Evolutionary conservation across 2,797 vertebrate genomes (phyloP).

Genomic region (Falco naumanni): DNA sequence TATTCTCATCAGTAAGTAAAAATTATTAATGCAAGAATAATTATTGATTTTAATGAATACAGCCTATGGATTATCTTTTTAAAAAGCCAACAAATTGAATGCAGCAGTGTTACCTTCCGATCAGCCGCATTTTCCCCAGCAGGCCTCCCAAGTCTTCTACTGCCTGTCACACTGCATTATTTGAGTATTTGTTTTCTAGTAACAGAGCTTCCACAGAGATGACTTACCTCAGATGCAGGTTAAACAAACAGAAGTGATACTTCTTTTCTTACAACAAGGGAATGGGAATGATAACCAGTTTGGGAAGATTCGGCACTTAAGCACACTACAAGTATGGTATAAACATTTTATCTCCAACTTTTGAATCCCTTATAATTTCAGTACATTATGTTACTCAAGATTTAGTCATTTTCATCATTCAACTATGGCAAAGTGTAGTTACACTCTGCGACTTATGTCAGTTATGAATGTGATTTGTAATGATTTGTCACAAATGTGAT

Average conservation of each 20-base stretch:
- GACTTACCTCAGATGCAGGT: not conserved
- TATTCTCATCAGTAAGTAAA: not conserved
- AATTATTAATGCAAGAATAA: not conserved
- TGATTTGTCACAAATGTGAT: not conserved
- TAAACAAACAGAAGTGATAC: not conserved
- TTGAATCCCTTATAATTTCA: not conserved
- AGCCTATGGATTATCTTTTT: not conserved
- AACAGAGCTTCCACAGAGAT: not conserved
- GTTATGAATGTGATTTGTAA: not conserved
- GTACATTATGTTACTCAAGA: not conserved
- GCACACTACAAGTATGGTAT: fast-evolving
- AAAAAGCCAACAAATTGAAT: not conserved
- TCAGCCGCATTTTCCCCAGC: not conserved
- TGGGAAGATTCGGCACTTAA: not conserved
- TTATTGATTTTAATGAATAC: not conserved
- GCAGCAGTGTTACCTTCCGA: not conserved
- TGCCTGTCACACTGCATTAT: not conserved
- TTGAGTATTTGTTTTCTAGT: not conserved
- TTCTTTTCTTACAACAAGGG: not conserved
- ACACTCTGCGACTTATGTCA: not conserved
- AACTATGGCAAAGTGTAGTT: not conserved
- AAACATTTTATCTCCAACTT: not conserved
- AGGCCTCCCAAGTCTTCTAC: not conserved
- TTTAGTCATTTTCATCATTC: not conserved
- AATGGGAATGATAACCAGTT: not conserved